Base-by-base conservation (phyloP, 2,888 invertebrate genomes). In the Cyclophora punctaria region DNA sequence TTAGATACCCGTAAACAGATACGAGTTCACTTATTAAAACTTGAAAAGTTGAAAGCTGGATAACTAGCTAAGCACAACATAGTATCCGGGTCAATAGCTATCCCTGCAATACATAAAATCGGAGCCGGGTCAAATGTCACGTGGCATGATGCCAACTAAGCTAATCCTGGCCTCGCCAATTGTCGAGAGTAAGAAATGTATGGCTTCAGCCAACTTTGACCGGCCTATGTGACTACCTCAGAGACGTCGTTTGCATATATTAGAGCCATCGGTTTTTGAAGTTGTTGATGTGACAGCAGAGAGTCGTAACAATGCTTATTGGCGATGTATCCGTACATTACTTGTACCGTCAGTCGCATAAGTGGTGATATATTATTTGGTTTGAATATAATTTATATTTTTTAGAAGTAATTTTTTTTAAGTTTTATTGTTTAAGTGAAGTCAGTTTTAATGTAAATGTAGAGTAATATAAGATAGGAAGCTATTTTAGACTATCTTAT, bases 71-170 rank as follows among this genome's bases (percentile, higher is more conserved):
- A 51, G 48, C 45, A 42, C 50, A 47, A 44, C 44, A 44, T 44
- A 50, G 51, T 48, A 56, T 48, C 44, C 49, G 50, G 59, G 62
- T 62, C 62, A 62, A 58, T 58, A 53, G 54, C 55, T 52, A 58
- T 56, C 51, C 57, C 55, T 42, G 57, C 53, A 52, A 58, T 59
- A 55, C 59, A 59, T 63, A 63, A 60, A 63, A 57, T 52, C 53
- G 52, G 49, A 52, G 51, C 52, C 49, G 54, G 58, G 64, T 64
- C 59, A 60, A 62, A 59, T 57, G 60, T 59, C 59, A 57, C 56
- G 52, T 72, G 75, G 76, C 75, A 61, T 60, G 48, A 57, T 67
- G 77, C 75, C 76, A 76, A 68, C 66, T 64, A 62, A 67, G 69
- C 69, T 73, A 69, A 74, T 70, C 70, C 70, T 66, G 58, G 62